Evolutionary conservation across 2,113 vertebrate genomes (phyloP), one percentile per base, ranked within the genome.

Genomic region (Saguinus imperator): DNA sequence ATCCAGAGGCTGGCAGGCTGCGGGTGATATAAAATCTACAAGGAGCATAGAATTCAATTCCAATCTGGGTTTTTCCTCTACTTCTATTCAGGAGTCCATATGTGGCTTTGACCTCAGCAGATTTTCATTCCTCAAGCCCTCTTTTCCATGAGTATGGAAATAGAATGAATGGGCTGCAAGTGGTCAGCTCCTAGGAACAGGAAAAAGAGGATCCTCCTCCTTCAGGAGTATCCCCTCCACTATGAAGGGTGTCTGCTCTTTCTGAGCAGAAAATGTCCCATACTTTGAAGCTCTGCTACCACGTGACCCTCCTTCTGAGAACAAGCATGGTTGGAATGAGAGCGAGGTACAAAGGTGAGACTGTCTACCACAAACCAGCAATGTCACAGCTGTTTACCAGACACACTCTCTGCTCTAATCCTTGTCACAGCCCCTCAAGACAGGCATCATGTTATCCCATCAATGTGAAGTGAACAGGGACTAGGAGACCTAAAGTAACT

Each of bases 401-500:
- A 55, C 8, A 0, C 0, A 4, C 10, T 70, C 5, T 32, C 57
- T 25, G 66, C 50, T 77, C 64, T 43, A 16, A 27, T 64, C 40
- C 23, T 87, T 25, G 18, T 13, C 43, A 43, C 37, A 52, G 4
- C 1, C n/a, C 9, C 14, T 0, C 0, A 0, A 57, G 3, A 17
- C 21, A 6, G 6, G 43, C 3, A 3, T 27, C 66, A 18, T 1
- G 0, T n/a, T 20, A 5, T 32, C 14, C 64, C 25, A n/a, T 37
- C 40, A 14, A 32, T 27, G 21, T 13, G n/a, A 83, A 91, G 48
- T 35, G 35, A 66, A 45, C 0, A 18, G 58, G 52, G 3, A 29
- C 3, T 37, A 13, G 48, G 9, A 35, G 43, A 35, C 17, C 8
- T 88, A 66, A 66, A 86, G 58, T 72, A 35, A 87, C 20, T 92